Conservation (phyloP, 2,888 invertebrate genomes). For the Prionchulus punctatus region DNA sequence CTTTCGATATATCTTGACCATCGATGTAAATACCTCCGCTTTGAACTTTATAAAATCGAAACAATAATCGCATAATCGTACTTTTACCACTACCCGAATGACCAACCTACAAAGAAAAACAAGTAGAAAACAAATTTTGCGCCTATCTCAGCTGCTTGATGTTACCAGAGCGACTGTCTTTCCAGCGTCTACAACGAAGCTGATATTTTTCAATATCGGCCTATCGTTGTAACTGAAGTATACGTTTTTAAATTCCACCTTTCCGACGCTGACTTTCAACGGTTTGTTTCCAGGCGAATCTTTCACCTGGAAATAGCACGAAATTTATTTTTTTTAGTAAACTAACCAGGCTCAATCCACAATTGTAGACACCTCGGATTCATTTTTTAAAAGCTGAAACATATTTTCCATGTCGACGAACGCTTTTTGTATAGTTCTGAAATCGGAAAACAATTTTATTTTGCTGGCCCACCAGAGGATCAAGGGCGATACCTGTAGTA, state of each 20-base stretch:
- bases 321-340: neutral
- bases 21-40: conserved; percentile 35
- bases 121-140: neutral
- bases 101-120: conserved; percentile 28
- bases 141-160: neutral
- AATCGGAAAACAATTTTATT: neutral
- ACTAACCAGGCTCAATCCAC: conserved; percentile 1
- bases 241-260: conserved; percentile 72
- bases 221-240: conserved; percentile 65
- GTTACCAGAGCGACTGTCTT: conserved; percentile 50
- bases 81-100: conserved; percentile 39
- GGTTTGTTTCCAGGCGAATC: conserved; percentile 63
- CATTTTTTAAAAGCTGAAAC: conserved; percentile 78
- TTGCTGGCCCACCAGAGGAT: too few relatives aligned
- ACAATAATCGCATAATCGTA: conserved; percentile 39
- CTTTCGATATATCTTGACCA: conserved; percentile 33
- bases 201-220: conserved; percentile 21
- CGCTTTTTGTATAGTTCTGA: conserved; percentile 82
- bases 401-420: conserved; percentile 99
- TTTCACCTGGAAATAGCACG: conserved; percentile 15
- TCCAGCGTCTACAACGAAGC: conserved; percentile 52
- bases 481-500: conserved; percentile 61
- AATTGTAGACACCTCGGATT: conserved; percentile 46
- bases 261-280: conserved; percentile 46
- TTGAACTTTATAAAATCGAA: conserved; percentile 39